Evolutionary conservation across 35 echinoderm and acorn worm genomes (phyloP), one percentile per base, ranked within the genome.

Genomic region (Apostichopus parvimensis): DNA sequence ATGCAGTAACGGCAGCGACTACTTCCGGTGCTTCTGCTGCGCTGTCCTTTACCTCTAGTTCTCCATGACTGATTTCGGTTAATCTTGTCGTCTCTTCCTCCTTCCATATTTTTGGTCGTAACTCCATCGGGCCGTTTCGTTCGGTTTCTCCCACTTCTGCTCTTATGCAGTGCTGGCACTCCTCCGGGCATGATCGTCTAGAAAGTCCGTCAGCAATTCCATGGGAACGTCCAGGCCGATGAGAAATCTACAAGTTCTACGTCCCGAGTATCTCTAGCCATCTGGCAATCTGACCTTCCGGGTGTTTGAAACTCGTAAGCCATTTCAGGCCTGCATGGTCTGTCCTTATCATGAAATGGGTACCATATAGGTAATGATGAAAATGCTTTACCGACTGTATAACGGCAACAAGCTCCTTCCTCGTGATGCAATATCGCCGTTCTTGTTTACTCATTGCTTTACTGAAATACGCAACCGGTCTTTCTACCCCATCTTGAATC

Each of bases 391-490:
- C 86, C 18, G 61, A 59, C 61, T 72, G 86, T 26, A 73, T 60
- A 12, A 71, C 61, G 7, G 86, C 86, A 11, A 72, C 53, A 9
- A 88, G 20, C 55, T 83, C 14, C 52, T 73, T 88, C 18, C 86
- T 71, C 22, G 64, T 71, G 13, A 88, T 88, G 55, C 79, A 82
- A 82, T 82, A 82, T 52, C 84, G 56, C 0, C 24, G 57, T 62
- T 71, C 61, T 73, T 73, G 86, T 73, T 88, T 88, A 23, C 26
- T 65, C 86, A 88, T 88, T 5, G 60, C 12, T 34, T 88, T 66
- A 17, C 86, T 88, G 58, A 88, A 72, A n/a, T 88, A 88, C 34
- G 68, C 86, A 60, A 88, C 71, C 14, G 34, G 60, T 62, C 25
- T 88, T 71, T 88, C 86, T 53, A 71, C 14, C 15, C 86, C 86